Percentiles rank a stretch among this genome's conserved stretches.
Evolutionary conservation across 35 echinoderm and acorn worm species (phyloP).

Genomic region (Anneissia japonica): DNA sequence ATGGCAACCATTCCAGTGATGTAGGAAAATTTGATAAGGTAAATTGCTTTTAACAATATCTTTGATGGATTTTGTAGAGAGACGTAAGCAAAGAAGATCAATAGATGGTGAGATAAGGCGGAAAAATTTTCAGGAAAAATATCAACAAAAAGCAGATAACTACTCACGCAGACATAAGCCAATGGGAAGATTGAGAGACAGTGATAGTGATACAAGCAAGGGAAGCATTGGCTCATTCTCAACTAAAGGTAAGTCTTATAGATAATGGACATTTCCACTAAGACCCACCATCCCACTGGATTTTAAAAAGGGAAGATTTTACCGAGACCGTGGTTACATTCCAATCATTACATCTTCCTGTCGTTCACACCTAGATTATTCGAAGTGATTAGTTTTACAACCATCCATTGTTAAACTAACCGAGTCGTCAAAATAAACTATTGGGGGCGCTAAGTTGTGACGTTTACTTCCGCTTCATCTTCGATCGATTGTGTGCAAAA

Average conservation of each 20-base stretch:
- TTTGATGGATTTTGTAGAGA: constrained; percentile 34
- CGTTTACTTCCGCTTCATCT: not conserved
- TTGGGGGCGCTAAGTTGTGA: not conserved
- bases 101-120: constrained; percentile 68
- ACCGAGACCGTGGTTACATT: not conserved
- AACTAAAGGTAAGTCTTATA: constrained; percentile 25
- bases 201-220: constrained; percentile 54
- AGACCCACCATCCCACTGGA: not conserved
- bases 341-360: not conserved
- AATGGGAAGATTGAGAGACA: too few species aligned
- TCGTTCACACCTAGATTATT: not conserved
- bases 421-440: not conserved
- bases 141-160: constrained; percentile 55
- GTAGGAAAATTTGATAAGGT: too few species aligned
- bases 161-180: constrained; percentile 30
- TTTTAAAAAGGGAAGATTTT: not conserved
- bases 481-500: not conserved
- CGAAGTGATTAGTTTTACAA: not conserved
- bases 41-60: too few species aligned
- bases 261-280: not conserved
- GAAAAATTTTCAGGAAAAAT: constrained; percentile 61
- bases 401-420: not conserved
- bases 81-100: constrained; percentile 60
- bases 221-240: constrained; percentile 6
- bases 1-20: too few species aligned